A percentile compares a stretch with the other conserved stretches of the same genome.
Conservation (phyloP, 2,113 vertebrate genomes). For the Periophthalmodon schlosseri region DNA sequence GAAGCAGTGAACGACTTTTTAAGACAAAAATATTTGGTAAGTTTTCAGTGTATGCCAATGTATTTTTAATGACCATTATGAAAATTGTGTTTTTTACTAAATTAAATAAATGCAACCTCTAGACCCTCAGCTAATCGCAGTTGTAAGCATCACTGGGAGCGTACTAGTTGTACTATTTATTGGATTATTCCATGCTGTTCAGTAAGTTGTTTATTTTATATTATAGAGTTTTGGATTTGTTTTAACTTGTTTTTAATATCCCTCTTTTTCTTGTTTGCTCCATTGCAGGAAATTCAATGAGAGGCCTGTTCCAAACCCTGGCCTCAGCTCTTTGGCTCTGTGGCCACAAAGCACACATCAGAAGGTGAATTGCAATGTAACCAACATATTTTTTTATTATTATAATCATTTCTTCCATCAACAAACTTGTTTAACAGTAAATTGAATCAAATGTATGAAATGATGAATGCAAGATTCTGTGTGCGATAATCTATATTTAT, state of each 20-base stretch:
- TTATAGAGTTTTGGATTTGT: background rate
- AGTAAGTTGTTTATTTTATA: conserved; percentile 42
- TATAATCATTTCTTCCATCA: too few relatives aligned
- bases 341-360: conserved; percentile 41
- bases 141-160: conserved; percentile 25
- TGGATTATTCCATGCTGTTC: conserved; percentile 41
- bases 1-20: conserved; percentile 67
- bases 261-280: background rate
- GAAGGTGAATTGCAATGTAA: conserved; percentile 39
- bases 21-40: conserved; percentile 81
- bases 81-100: background rate
- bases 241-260: background rate
- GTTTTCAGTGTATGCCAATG: conserved; percentile 17
- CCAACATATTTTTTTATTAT: too few relatives aligned
- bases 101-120: background rate
- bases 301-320: conserved; percentile 64
- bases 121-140: conserved; percentile 48
- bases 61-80: background rate
- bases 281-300: conserved; percentile 53
- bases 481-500: too few relatives aligned
- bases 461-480: too few relatives aligned
- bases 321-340: conserved; percentile 49
- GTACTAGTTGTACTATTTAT: conserved; percentile 29
- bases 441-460: too few relatives aligned
- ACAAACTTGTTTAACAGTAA: too few relatives aligned